Evolutionary conservation across 2,888 invertebrate species (phyloP), one percentile per base, ranked within the genome.

Genomic region (Hoplodrina ambigua): DNA sequence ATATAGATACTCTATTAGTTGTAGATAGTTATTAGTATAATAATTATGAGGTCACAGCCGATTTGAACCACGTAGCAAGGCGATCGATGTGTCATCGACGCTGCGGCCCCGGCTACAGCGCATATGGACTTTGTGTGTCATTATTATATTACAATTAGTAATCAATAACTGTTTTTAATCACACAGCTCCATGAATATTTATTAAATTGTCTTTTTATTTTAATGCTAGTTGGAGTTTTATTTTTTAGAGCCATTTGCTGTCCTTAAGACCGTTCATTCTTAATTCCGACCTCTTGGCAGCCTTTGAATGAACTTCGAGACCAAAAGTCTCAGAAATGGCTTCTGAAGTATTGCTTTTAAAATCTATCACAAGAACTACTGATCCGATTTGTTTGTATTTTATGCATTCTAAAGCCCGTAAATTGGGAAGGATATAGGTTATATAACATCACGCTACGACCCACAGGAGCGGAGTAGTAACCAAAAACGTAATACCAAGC

Each of bases 1-100:
- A 73, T 78, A 20, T 53, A 53, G 3, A 46, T n/a, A 25, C n/a
- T 61, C 7, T 58, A 49, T 58, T 55, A 37, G 46, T 65, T 44
- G 20, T 7, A n/a, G 20, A 58, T 33, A 33, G 33, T 25, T 33
- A 33, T 33, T 57, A 33, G 61, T 72, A 59, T 54, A 60, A 80
- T 37, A 61, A 64, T 55, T 68, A 70, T 61, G 70, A 70, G 70
- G 68, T 70, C 70, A 70, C 62, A 67, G 41, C 44, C 61, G 67
- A 67, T 69, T 73, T 57, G 60, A 54, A 46, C 56, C 66, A 61
- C 58, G 62, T 52, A 62, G 56, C 60, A 37, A 41, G 41, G 46
- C 41, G 57, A 72, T 75, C 69, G 75, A 81, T 81, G 76, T 71
- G 76, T 81, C 81, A 81, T 68, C 70, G 75, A 75, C 79, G 63